Conservation (phyloP, 2,113 vertebrate species). For the Nothobranchius kuhntae region DNA sequence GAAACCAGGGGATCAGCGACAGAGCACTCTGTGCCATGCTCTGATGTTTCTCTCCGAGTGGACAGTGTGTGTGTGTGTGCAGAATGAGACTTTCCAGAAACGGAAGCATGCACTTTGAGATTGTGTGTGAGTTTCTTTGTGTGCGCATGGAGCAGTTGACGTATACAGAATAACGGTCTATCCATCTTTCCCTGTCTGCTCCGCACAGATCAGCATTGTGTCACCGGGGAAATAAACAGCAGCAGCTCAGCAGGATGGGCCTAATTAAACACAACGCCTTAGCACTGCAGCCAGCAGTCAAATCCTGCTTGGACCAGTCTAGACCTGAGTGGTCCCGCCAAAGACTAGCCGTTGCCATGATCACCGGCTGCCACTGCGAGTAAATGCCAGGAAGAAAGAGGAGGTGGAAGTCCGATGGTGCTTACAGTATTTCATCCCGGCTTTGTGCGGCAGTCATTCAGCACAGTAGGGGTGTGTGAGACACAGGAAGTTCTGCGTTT, state of each 20-base stretch:
- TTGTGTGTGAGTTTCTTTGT: constrained; percentile 6
- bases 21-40: constrained; percentile 24
- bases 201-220: constrained; percentile 64
- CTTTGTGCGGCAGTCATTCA: constrained; percentile 27
- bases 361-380: constrained; percentile 48
- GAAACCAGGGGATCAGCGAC: constrained; percentile 23
- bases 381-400: constrained; percentile 51
- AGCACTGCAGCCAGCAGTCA: constrained; percentile 55
- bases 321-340: constrained; percentile 52
- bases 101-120: background rate
- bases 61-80: constrained; percentile 17
- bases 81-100: constrained; percentile 26
- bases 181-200: constrained; percentile 41
- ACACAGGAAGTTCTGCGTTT: constrained; percentile 9
- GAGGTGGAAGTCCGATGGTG: constrained; percentile 12
- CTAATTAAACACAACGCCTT: constrained; percentile 75
- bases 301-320: constrained; percentile 57
- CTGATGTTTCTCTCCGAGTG: constrained; percentile 29
- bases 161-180: constrained; percentile 55
- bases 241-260: constrained; percentile 72
- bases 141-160: constrained; percentile 16
- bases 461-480: constrained; percentile 22
- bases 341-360: constrained; percentile 66
- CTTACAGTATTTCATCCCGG: constrained; percentile 33
- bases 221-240: constrained; percentile 77